A percentile compares a stretch with the other conserved stretches of the same genome.
Evolutionary conservation across 2,797 vertebrate genomes (phyloP).

Genomic region (Acipenser oxyrinchus): DNA sequence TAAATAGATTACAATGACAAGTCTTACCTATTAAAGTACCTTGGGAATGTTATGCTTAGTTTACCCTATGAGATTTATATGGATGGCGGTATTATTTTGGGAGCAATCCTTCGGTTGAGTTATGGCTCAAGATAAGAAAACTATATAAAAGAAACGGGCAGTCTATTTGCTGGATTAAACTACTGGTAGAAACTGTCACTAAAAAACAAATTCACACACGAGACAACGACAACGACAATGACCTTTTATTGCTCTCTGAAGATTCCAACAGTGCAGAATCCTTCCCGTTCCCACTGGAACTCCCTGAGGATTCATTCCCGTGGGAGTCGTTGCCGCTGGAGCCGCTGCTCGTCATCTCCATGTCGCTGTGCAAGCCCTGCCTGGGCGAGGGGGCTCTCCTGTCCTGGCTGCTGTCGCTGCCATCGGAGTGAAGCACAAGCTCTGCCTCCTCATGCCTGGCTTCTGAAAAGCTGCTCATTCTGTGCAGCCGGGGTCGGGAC

Average conservation of each 20-base stretch:
- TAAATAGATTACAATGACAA: too few species aligned
- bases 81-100: too few species aligned
- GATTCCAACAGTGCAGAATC: conserved; percentile 70
- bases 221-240: neutral
- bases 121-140: too few species aligned
- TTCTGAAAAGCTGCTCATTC: conserved; percentile 64
- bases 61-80: too few species aligned
- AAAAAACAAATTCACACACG: too few species aligned
- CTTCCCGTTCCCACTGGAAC: conserved; percentile 62
- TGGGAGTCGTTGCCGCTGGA: conserved; percentile 70
- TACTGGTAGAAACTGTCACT: too few species aligned
- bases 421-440: conserved; percentile 55
- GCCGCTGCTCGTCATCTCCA: conserved; percentile 74
- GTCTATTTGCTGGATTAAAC: too few species aligned
- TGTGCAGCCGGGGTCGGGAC: conserved; percentile 45
- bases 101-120: too few species aligned
- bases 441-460: conserved; percentile 40
- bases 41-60: too few species aligned
- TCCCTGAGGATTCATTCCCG: conserved; percentile 66
- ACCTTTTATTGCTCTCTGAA: conserved; percentile 72
- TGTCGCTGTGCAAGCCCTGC: conserved; percentile 67
- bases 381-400: conserved; percentile 31
- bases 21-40: too few species aligned
- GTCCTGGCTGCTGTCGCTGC: conserved; percentile 57
- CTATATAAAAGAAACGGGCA: too few species aligned